These are phyloP conservation scores for Trialeurodes vaporariorum DNA, from an alignment of 1,140 invertebrate genomes.

Conservation along the genomic window DNA sequence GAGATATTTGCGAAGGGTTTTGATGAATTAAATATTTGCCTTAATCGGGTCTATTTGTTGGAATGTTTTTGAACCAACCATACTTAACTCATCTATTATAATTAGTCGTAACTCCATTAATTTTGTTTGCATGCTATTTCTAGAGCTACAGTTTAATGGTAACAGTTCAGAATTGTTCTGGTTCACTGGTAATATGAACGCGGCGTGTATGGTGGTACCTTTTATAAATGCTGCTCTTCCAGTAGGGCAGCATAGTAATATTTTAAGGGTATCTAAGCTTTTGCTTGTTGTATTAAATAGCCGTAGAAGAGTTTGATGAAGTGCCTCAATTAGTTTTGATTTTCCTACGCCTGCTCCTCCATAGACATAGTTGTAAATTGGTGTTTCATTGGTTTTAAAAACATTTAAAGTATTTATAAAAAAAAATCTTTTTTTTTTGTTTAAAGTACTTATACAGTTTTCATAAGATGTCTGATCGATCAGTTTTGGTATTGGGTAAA, in stretches of 20 bases:
- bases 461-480: not conserved
- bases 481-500: constrained; percentile 2
- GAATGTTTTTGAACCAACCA: constrained; percentile 8
- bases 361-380: constrained; percentile 3
- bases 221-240: constrained; percentile 9
- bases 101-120: constrained; percentile 13
- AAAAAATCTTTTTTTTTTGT: not conserved
- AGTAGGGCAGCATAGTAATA: constrained; percentile 4
- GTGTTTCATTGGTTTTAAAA: not conserved
- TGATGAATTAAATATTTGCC: constrained; percentile 9
- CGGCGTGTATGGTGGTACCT: constrained; percentile 7
- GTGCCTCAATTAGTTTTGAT: not conserved
- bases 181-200: constrained; percentile 10
- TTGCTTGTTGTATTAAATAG: not conserved
- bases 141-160: not conserved
- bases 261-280: not conserved
- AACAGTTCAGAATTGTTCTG: not conserved
- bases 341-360: constrained; percentile 6
- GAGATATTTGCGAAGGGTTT: constrained; percentile 13
- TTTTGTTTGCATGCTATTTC: not conserved
- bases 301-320: not conserved
- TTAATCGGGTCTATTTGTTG: constrained; percentile 14
- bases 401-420: not conserved
- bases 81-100: constrained; percentile 19
- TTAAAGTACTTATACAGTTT: not conserved